A percentile compares a stretch with the other conserved stretches of the same genome.
phyloP scores from a whole-genome alignment of 2,888 invertebrate genomes.

The Dromius quadrimaculatus region DNA sequence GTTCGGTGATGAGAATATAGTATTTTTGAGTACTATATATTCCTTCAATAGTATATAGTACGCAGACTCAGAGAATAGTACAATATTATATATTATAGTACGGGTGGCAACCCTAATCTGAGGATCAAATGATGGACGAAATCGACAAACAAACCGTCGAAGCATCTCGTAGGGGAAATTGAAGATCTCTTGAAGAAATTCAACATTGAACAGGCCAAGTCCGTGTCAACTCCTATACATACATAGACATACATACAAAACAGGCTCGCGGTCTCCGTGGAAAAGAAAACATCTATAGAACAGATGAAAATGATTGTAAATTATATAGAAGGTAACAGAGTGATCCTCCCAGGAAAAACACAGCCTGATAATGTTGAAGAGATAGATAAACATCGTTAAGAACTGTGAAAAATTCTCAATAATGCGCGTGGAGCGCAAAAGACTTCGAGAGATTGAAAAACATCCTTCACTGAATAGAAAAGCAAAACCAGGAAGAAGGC shows the following conservation, averaged over 20 bases:
- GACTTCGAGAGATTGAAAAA: not conserved
- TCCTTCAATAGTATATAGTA: too few relatives aligned
- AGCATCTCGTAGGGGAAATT: too few relatives aligned
- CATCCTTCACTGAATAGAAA: not conserved
- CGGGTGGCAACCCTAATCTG: too few relatives aligned
- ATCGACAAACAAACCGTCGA: too few relatives aligned
- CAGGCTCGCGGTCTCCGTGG: not conserved
- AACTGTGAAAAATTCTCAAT: not conserved
- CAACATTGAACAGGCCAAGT: too few relatives aligned
- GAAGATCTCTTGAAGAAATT: too few relatives aligned
- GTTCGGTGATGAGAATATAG: too few relatives aligned
- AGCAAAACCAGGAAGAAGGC: conserved; percentile 1
- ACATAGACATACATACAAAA: not conserved
- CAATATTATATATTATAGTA: too few relatives aligned
- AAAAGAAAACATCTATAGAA: not conserved
- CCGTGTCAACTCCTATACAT: too few relatives aligned
- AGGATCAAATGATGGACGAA: too few relatives aligned
- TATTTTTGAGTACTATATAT: too few relatives aligned
- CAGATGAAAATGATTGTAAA: not conserved
- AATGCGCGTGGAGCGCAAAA: not conserved
- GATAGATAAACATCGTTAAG: not conserved
- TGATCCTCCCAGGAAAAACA: not conserved
- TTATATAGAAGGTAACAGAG: not conserved
- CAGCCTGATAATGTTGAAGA: not conserved
- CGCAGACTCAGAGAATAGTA: too few relatives aligned